Percentiles rank a stretch among this genome's conserved stretches.
phyloP scores from a whole-genome alignment of 2,113 vertebrate species.

The Triplophysa dalaica region DNA sequence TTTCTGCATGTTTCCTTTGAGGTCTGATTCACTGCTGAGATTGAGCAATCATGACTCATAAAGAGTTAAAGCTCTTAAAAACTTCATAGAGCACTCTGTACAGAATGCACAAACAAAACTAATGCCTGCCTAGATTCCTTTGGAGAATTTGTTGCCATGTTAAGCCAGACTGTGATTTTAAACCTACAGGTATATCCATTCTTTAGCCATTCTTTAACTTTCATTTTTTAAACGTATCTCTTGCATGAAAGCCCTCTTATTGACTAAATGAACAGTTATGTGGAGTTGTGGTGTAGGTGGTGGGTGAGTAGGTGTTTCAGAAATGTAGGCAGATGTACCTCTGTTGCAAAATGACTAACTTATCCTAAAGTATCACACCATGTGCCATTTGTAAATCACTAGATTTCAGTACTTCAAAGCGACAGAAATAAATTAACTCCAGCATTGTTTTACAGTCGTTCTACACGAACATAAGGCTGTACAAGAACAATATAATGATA shows the following conservation, averaged over 20 bases:
- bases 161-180: not conserved
- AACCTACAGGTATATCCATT: not conserved
- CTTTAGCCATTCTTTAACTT: not conserved
- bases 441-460: too few species aligned
- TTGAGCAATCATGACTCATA: slow-evolving; percentile 10
- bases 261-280: not conserved
- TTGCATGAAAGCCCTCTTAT: slow-evolving; percentile 4
- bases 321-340: too few species aligned
- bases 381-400: too few species aligned
- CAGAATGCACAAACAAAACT: slow-evolving; percentile 6
- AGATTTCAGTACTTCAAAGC: too few species aligned
- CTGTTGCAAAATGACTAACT: too few species aligned
- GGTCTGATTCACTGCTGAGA: not conserved
- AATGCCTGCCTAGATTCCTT: slow-evolving; percentile 5
- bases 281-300: too few species aligned
- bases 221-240: not conserved
- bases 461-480: too few species aligned
- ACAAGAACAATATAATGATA: too few species aligned
- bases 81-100: slow-evolving; percentile 12
- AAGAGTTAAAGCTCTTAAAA: not conserved
- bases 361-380: too few species aligned
- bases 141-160: not conserved
- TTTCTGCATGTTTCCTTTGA: not conserved
- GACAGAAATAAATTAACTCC: too few species aligned
- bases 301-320: too few species aligned